Percentiles rank a stretch among this genome's conserved stretches.
These are phyloP conservation scores for Drosophila borborema DNA, from an alignment of 2,888 invertebrate genomes.

Conservation along the genomic window DNA sequence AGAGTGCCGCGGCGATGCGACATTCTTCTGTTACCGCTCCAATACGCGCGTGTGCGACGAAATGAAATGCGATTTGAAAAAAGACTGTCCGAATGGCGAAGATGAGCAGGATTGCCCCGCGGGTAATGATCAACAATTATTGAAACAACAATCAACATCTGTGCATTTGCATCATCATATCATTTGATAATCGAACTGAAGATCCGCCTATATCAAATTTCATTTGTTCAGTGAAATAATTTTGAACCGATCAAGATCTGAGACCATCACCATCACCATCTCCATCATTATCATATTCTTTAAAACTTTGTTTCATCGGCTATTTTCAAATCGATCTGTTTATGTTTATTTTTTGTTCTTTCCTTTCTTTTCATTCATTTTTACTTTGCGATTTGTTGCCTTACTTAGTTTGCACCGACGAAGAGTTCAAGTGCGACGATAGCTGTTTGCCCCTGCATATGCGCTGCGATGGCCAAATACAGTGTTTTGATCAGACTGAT, in stretches of 20 bases:
- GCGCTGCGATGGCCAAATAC: slow-evolving; percentile 87
- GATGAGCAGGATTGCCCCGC: slow-evolving; percentile 80
- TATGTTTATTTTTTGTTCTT: slow-evolving; percentile 10
- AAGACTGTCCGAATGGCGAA: slow-evolving; percentile 83
- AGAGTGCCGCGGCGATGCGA: slow-evolving; percentile 82
- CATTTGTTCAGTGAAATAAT: not conserved
- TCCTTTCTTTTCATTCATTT: slow-evolving; percentile 32
- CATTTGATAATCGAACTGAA: not conserved
- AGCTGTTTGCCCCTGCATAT: slow-evolving; percentile 87
- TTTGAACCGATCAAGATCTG: not conserved
- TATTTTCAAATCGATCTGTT: slow-evolving; percentile 23
- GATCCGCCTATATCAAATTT: slow-evolving; percentile 1
- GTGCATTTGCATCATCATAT: not conserved
- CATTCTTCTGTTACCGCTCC: slow-evolving; percentile 72
- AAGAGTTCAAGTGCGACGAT: slow-evolving; percentile 88
- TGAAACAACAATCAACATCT: slow-evolving; percentile 2
- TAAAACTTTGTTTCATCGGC: slow-evolving; percentile 22
- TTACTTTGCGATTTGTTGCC: slow-evolving; percentile 37
- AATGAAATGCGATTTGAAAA: slow-evolving; percentile 77
- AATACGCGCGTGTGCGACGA: slow-evolving; percentile 79
- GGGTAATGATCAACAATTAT: slow-evolving; percentile 45
- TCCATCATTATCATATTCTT: not conserved
- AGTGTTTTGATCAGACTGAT: slow-evolving; percentile 89
- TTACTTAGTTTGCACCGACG: slow-evolving; percentile 76
- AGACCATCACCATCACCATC: not conserved